Percentiles rank a stretch among this genome's conserved stretches.
These are phyloP conservation scores for Pungitius pungitius DNA, from an alignment of 2,113 vertebrate genomes.

Conservation along the genomic window DNA sequence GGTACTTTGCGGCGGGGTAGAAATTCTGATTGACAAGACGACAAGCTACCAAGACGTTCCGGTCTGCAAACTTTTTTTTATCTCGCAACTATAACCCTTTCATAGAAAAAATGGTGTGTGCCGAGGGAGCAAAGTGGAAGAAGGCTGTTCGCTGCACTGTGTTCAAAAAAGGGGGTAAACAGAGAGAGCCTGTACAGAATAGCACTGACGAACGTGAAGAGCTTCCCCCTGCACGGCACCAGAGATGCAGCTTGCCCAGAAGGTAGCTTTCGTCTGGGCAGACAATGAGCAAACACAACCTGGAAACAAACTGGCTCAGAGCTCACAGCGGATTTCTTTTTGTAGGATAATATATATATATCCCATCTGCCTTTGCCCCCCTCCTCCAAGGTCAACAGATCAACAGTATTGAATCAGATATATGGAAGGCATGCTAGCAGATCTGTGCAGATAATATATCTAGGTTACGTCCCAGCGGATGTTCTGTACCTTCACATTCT, in stretches of 20 bases:
- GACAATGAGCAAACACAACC: constrained; percentile 28
- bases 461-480: constrained; percentile 68
- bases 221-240: constrained; percentile 50
- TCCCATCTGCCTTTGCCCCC: constrained; percentile 12
- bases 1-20: background rate
- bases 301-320: constrained; percentile 18
- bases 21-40: background rate
- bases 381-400: constrained; percentile 45
- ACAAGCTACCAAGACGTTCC: background rate
- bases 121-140: background rate
- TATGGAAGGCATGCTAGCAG: constrained; percentile 24
- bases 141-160: constrained; percentile 23
- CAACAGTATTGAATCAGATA: constrained; percentile 38
- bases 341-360: constrained; percentile 19
- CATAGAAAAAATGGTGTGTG: background rate
- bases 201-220: constrained; percentile 39
- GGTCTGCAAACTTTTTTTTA: background rate
- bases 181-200: constrained; percentile 62
- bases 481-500: constrained; percentile 40
- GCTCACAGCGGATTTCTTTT: constrained; percentile 18
- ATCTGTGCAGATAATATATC: constrained; percentile 63
- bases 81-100: background rate
- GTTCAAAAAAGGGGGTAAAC: constrained; percentile 38
- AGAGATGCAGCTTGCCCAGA: constrained; percentile 40
- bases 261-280: constrained; percentile 16